Conservation (phyloP, 2,113 vertebrate species). For the Antechinus stuartii region DNA sequence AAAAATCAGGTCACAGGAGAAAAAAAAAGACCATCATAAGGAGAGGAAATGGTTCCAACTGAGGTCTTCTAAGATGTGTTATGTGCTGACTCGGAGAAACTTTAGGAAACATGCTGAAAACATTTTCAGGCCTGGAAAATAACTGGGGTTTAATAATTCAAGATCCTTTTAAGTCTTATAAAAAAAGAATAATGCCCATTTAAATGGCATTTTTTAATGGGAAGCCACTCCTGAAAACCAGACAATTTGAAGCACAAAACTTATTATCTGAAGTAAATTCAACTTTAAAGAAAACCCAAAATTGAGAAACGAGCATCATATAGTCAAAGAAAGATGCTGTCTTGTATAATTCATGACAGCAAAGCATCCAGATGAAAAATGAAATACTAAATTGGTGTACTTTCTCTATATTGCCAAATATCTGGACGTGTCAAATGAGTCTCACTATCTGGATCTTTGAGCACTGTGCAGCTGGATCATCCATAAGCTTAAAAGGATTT, state of each 20-base stretch:
- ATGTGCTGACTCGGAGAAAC: background rate
- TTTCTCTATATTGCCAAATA: background rate
- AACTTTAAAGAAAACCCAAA: background rate
- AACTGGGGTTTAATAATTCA: background rate
- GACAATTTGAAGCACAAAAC: background rate
- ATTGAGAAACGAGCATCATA: background rate
- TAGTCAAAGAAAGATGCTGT: background rate
- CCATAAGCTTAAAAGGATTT: background rate
- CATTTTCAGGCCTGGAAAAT: slow-evolving; percentile 3
- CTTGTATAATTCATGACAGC: background rate
- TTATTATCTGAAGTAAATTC: background rate
- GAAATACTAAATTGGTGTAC: background rate
- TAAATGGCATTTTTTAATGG: background rate
- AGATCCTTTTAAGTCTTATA: background rate
- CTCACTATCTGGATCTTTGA: background rate
- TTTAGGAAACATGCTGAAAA: slow-evolving; percentile 5
- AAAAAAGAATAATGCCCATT: background rate
- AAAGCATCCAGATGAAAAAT: background rate
- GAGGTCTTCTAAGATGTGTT: slow-evolving; percentile 7
- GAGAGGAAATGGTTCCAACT: background rate
- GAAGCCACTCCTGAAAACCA: slow-evolving; percentile 1
- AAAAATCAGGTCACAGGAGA: background rate
- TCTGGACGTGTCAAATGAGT: background rate
- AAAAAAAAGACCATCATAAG: background rate
- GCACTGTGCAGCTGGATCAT: background rate